Evolutionary conservation across 2,797 vertebrate species (phyloP).

Genomic region (Lagorchestes hirsutus): DNA sequence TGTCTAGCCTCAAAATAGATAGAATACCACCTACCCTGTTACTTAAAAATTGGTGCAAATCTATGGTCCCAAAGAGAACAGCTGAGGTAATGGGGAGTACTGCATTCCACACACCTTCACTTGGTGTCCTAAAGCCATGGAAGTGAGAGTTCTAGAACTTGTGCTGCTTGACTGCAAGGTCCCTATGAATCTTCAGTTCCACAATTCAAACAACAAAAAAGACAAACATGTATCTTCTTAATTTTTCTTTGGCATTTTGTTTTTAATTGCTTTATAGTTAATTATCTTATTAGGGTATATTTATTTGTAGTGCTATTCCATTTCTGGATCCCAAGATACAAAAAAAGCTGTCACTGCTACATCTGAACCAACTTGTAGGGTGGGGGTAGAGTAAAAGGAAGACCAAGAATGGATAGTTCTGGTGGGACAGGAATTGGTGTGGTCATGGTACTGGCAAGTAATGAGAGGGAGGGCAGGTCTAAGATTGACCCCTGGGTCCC

Average conservation of each 20-base stretch:
- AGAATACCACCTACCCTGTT: neutral
- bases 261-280: neutral
- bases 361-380: neutral
- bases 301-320: neutral
- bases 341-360: neutral
- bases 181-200: neutral
- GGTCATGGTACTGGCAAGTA: constrained; percentile 14
- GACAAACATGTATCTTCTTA: neutral
- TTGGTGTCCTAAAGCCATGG: neutral
- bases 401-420: neutral
- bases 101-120: neutral
- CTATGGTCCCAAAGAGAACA: neutral
- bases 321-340: neutral
- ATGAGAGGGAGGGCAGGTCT: neutral
- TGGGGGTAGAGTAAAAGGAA: neutral
- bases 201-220: neutral
- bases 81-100: neutral
- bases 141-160: neutral
- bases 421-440: constrained; percentile 3
- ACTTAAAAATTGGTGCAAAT: neutral
- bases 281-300: neutral
- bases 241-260: neutral
- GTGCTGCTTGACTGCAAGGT: neutral
- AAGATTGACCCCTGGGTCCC: constrained; percentile 57
- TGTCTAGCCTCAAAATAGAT: neutral